These are phyloP conservation scores for Pongo abelii DNA, from an alignment of 2,113 vertebrate genomes.

Conservation along the genomic window DNA sequence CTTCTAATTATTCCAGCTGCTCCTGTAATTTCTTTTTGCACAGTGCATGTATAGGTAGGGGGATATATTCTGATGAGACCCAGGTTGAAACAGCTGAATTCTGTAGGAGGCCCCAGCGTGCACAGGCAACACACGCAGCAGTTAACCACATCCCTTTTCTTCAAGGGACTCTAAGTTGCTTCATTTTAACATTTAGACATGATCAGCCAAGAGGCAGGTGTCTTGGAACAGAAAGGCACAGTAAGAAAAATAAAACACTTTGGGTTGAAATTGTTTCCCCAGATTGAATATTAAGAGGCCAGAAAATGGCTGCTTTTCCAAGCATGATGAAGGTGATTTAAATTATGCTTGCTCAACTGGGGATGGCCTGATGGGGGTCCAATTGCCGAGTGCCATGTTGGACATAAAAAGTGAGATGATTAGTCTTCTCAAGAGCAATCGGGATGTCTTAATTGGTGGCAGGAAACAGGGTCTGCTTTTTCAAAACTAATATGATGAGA, in stretches of 20 bases:
- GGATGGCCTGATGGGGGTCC: conserved; percentile 68
- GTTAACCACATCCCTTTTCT: background rate
- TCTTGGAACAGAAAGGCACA: conserved; percentile 45
- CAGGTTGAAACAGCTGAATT: conserved; percentile 44
- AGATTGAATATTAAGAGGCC: conserved; percentile 59
- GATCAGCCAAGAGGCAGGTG: conserved; percentile 61
- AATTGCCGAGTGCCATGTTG: conserved; percentile 67
- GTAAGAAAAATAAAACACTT: conserved; percentile 69
- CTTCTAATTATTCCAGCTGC: background rate
- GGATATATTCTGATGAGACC: background rate
- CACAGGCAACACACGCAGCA: background rate
- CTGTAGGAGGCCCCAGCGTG: background rate
- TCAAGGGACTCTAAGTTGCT: background rate
- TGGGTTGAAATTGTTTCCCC: background rate
- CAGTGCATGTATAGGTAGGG: background rate
- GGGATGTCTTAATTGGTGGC: conserved; percentile 57
- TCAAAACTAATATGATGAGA: background rate
- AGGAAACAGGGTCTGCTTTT: conserved; percentile 45
- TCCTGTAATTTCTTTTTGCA: background rate
- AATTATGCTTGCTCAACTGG: conserved; percentile 46
- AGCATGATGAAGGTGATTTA: conserved; percentile 63
- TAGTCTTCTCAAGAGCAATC: conserved; percentile 63
- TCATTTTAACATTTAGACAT: conserved; percentile 28
- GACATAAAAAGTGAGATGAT: conserved; percentile 69
- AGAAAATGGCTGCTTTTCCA: conserved; percentile 61